phyloP scores from a whole-genome alignment of 2,888 invertebrate genomes.

The Hymenopus coronatus region DNA sequence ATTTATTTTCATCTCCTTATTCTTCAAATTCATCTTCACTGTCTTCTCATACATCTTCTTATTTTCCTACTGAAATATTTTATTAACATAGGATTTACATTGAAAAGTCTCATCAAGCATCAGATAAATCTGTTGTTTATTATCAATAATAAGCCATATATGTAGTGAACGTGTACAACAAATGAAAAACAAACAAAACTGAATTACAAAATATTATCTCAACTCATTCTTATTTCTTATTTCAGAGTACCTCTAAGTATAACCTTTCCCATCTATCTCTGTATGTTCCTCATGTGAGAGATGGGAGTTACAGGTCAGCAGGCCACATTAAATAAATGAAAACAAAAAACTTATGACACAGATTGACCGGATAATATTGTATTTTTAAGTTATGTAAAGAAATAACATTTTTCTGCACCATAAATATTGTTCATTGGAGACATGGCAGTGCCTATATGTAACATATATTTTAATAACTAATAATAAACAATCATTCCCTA shows the following conservation, averaged over 20 bases:
- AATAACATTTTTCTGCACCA: not conserved
- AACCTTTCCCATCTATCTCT: not conserved
- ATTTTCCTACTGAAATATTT: not conserved
- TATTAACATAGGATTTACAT: not conserved
- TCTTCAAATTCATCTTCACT: not conserved
- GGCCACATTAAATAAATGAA: not conserved
- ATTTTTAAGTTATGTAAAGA: not conserved
- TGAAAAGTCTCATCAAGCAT: not conserved
- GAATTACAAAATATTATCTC: not conserved
- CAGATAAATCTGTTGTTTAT: constrained; percentile 15
- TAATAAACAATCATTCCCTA: constrained; percentile 11
- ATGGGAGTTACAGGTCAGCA: not conserved
- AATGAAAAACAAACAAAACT: constrained; percentile 7
- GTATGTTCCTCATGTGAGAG: not conserved
- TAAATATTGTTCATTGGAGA: constrained; percentile 4
- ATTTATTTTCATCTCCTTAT: not conserved
- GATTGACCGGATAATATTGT: not conserved
- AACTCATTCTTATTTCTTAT: not conserved
- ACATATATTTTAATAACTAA: constrained; percentile 18
- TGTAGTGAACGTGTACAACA: constrained; percentile 11
- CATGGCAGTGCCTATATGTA: constrained; percentile 25
- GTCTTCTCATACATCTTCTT: not conserved
- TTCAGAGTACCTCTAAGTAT: not conserved
- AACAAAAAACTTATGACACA: not conserved
- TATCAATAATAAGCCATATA: constrained; percentile 20